Percentiles rank a stretch among this genome's conserved stretches.
phyloP scores from a whole-genome alignment of 2,888 invertebrate genomes.

The Tetropium fuscum region DNA sequence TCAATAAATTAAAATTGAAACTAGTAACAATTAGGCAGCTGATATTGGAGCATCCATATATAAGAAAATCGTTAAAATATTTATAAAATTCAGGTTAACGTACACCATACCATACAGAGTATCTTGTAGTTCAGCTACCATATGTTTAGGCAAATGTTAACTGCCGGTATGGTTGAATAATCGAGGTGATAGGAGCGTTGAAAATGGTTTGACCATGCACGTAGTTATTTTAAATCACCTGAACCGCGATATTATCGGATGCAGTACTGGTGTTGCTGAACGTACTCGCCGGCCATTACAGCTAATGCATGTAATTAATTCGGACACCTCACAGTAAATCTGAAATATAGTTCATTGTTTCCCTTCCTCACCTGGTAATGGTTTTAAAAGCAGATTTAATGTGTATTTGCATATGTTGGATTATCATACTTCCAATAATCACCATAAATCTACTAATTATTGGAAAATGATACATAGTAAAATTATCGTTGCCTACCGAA shows the following conservation, averaged over 20 bases:
- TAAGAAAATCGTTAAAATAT: too few species aligned
- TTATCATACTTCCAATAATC: too few species aligned
- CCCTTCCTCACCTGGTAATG: constrained; percentile 20
- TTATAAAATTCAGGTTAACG: too few species aligned
- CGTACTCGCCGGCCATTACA: constrained; percentile 50
- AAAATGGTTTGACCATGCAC: constrained; percentile 51
- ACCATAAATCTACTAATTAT: too few species aligned
- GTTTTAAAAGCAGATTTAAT: constrained; percentile 24
- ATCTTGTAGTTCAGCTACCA: constrained; percentile 21
- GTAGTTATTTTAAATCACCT: constrained; percentile 55
- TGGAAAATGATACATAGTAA: too few species aligned
- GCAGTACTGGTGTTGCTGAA: constrained; percentile 47
- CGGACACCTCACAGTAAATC: constrained; percentile 48
- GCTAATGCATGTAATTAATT: constrained; percentile 53
- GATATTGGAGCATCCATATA: too few species aligned
- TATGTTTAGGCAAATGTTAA: constrained; percentile 21
- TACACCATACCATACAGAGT: too few species aligned
- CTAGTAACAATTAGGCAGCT: too few species aligned
- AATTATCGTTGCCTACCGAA: too few species aligned
- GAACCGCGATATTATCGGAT: constrained; percentile 52
- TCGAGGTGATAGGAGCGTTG: constrained; percentile 45
- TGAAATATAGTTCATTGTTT: constrained; percentile 51
- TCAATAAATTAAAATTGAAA: too few species aligned
- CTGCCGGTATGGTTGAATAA: constrained; percentile 33
- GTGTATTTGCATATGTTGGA: constrained; percentile 9